Evolutionary conservation across 2,113 vertebrate species (phyloP), one percentile per base, ranked within the genome.

Genomic region (Anthoscopus minutus): DNA sequence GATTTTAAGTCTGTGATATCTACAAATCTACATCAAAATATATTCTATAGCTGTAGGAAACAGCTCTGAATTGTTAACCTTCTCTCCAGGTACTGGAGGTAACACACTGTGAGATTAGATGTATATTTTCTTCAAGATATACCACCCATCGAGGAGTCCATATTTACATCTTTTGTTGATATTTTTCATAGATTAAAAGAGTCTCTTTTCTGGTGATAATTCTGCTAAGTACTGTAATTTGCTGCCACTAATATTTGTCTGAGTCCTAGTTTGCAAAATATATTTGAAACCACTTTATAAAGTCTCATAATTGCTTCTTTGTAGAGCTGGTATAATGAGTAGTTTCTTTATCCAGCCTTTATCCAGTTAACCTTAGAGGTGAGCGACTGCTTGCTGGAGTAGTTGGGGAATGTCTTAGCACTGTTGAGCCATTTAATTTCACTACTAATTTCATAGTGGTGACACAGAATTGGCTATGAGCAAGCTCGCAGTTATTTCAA

Each of bases 141-240:
- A 94, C 98, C 98, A 97, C 98, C 98, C 96, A 98, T 98, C 0
- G 97, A 98, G 98, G 98, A 98, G 97, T 97, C 98, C 98, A 98
- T 98, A 98, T 98, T 98, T 98, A 98, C 97, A 98, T 98, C 98
- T 98, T 98, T 98, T 98, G 98, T 98, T 98, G 98, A 98, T 98
- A 97, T 98, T 98, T 98, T 98, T 98, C 97, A 98, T 98, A 98
- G 98, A 98, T 98, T 98, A 98, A 98, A 97, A 98, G 98, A 98
- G 97, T 97, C 98, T 98, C 98, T 98, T 97, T 98, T 97, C 98
- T 98, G 97, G 98, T 98, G 98, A 98, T 98, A 98, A 98, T 98
- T 98, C 98, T 98, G 95, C 97, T 98, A 98, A 98, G 98, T 98
- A 98, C 98, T 98, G 98, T 98, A 98, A 98, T 98, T 98, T 98